Base-by-base conservation (phyloP, 2,797 vertebrate genomes). In the Salmo trutta region DNA sequence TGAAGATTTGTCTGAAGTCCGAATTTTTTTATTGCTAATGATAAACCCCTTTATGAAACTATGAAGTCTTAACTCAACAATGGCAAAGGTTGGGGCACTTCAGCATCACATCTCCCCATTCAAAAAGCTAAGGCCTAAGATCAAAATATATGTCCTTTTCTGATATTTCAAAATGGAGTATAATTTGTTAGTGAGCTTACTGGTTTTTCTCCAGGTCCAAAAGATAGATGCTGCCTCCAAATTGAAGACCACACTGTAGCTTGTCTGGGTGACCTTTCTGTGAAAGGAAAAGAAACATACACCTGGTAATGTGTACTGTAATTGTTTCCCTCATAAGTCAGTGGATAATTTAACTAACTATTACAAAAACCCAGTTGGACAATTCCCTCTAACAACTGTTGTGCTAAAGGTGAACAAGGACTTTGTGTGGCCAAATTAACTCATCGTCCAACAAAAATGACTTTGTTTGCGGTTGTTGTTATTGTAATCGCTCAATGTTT, bases 141-240 rank as follows among this genome's bases (percentile, higher is more conserved):
- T 59, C 5, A n/a, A 59, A 59, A 59, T n/a, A 54, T 19, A 16
- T n/a, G 4, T 19, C 15, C 4, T 56, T 4, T 56, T 56, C 54
- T 3, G 17, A 59, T 59, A 59, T 59, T 59, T 59, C 4, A 19
- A 59, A 59, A n/a, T 7, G 2, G n/a, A 59, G n/a, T 59, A 12
- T 59, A 19, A 21, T n/a, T n/a, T 31, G 72, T 56, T 10, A 52
- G 72, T 27, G 1, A 5, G 87, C 95, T 96, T 90, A 98, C 97
- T 93, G 92, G 80, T 96, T 97, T 81, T 95, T 96, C 79, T 94
- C 91, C 91, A 99, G 91, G 81, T 98, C 95, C 90, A 98, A 80
- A 14, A 95, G 74, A 47, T 95, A 88, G 19, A 66, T 75, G 0
- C 67, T 82, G 24, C 93, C 95, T 7, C 93, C 93, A 53, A 96